Evolutionary conservation across 2,113 vertebrate genomes (phyloP), one percentile per base, ranked within the genome.

Genomic region (Cnemophilus loriae): DNA sequence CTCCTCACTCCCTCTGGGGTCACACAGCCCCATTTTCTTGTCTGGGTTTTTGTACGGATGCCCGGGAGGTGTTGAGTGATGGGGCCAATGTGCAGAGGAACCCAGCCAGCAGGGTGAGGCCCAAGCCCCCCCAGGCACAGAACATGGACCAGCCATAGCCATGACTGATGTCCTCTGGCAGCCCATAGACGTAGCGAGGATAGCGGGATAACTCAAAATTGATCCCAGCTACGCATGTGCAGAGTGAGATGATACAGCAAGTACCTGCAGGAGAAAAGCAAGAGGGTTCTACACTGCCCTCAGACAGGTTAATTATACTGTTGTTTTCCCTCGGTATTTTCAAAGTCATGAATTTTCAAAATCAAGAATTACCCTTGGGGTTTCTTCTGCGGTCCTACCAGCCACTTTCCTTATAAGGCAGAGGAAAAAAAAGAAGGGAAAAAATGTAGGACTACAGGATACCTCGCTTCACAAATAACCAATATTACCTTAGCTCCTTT

Each of bases 101-200:
- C 56, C 99, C 99, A 52, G 99, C 99, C 89, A 99, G 98, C 97
- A 99, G 97, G 44, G 99, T 99, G 96, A 99, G 99, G 73, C 99
- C 99, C 69, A 99, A 97, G 57, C 99, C 99, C 2, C 99, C 99
- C 99, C 99, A 99, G 96, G 99, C 99, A 97, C 99, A 99, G 97
- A 99, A 99, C 99, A 99, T 99, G 97, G 99, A 99, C 99, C 99
- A 99, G 97, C 99, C 99, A 95, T 99, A 99, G 96, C 99, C 99
- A 92, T 99, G 99, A 97, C 99, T 99, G 98, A 99, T 99, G 98
- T 99, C 99, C 97, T 99, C 99, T 6, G 99, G 99, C 89, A 99
- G 98, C 95, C 98, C 98, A 27, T 99, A 99, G 97, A 99, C 98
- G 76, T 98, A 98, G 95, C 99, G 99, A 22, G 99, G 99, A 77